phyloP scores from a whole-genome alignment of 1,140 invertebrate genomes.

The Polyergus mexicanus region DNA sequence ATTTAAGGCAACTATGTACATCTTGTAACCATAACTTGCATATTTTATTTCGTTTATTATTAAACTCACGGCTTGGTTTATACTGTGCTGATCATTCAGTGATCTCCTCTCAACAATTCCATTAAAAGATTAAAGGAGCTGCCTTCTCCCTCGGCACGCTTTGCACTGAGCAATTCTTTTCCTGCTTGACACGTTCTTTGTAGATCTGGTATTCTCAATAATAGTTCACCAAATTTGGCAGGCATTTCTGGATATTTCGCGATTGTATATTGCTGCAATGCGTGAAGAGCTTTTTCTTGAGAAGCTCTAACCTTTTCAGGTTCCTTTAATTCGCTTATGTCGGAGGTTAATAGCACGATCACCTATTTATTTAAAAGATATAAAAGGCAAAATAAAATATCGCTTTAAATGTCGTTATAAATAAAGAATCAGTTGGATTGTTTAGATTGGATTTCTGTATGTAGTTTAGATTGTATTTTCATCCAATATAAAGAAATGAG shows the following conservation, averaged over 20 bases:
- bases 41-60: neutral
- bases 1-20: neutral
- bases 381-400: slow-evolving; percentile 16
- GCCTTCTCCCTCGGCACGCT: slow-evolving; percentile 94
- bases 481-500: neutral
- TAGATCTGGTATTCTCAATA: slow-evolving; percentile 97
- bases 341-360: slow-evolving; percentile 96
- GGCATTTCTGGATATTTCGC: slow-evolving; percentile 96
- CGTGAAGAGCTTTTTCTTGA: slow-evolving; percentile 97
- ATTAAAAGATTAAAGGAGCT: slow-evolving; percentile 97
- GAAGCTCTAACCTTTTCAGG: slow-evolving; percentile 96
- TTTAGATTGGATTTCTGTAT: neutral
- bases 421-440: slow-evolving; percentile 5
- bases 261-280: slow-evolving; percentile 96
- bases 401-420: neutral
- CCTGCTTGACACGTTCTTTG: slow-evolving; percentile 97
- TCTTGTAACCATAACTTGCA: neutral
- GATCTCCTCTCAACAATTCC: slow-evolving; percentile 97
- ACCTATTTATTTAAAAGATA: slow-evolving; percentile 85
- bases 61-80: slow-evolving; percentile 70
- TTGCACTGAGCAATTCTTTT: slow-evolving; percentile 95
- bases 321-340: slow-evolving; percentile 96
- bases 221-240: slow-evolving; percentile 97
- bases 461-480: neutral
- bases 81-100: slow-evolving; percentile 87